These are phyloP conservation scores for Tipula helvola DNA, from an alignment of 2,888 invertebrate species.

Conservation along the genomic window DNA sequence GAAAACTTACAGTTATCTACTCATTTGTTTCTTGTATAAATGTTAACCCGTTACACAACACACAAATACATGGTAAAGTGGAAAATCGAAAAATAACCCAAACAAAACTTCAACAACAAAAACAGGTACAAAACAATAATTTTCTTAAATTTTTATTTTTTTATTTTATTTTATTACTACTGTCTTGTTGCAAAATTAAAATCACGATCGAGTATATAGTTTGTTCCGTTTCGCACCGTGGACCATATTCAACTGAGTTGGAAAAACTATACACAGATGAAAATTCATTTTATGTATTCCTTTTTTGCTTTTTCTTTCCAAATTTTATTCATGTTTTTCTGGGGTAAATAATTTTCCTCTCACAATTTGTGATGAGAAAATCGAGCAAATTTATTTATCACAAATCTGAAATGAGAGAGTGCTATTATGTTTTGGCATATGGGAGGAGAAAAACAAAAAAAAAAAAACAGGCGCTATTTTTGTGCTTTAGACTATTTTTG, in stretches of 20 bases:
- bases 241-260: constrained; percentile 5
- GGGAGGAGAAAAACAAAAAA: not conserved
- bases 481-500: not conserved
- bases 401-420: not conserved
- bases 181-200: not conserved
- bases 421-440: not conserved
- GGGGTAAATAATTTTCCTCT: not conserved
- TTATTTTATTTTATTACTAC: not conserved
- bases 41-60: not conserved
- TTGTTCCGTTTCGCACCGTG: not conserved
- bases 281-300: not conserved
- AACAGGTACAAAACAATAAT: not conserved
- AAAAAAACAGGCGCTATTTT: not conserved
- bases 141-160: not conserved
- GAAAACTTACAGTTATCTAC: not conserved
- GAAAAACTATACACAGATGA: not conserved
- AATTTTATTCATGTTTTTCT: not conserved
- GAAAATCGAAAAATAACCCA: not conserved
- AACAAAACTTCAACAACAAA: not conserved
- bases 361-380: not conserved
- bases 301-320: not conserved
- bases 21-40: not conserved
- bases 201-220: not conserved
- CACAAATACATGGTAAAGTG: not conserved
- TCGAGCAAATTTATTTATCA: not conserved